Evolutionary conservation across 2,113 vertebrate species (phyloP), one percentile per base, ranked within the genome.

Genomic region (Petaurus breviceps): DNA sequence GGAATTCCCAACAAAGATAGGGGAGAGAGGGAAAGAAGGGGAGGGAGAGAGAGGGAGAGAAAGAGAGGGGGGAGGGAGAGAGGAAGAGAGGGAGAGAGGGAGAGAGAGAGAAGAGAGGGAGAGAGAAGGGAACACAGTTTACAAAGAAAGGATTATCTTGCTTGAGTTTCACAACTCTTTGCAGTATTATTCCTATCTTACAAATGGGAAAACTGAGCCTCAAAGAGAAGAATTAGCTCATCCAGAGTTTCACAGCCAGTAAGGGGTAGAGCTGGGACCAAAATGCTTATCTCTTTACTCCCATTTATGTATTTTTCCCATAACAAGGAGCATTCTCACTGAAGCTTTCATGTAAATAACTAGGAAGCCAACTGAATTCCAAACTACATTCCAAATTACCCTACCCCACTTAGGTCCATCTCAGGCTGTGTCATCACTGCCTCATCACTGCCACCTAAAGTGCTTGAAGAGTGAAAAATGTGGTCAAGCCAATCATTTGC

Each of bases 21-120:
- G 8, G 11, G 28, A 2, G 8, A 26, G 9, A 11, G 57, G 0
- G 25, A 26, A 2, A 2, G 8, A 9, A 8, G 28, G 26, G 9
- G 55, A 26, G 1, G 25, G 7, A 53, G 52, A 22, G 52, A 53
- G 52, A 52, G 7, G 24, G 53, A 54, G 53, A 24, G 8, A 11
- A 9, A 28, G 53, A 24, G 22, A 24, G 23, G 24, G 8, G 28
- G 25, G 25, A 55, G 26, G 1, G 55, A 28, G 24, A 57, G 8
- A 10, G 26, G 6, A 9, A 28, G 25, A 28, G 26, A 31, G 55
- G 2, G 55, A 11, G 3, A 10, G 8, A 2, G 3, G 1, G 55
- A 26, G 3, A 11, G 2, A 3, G 55, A 8, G 14, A 16, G 11
- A 16, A 16, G 24, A 25, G 23, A 1, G 22, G 22, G 22, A 55